A percentile compares a stretch with the other conserved stretches of the same genome.
Evolutionary conservation across 2,797 vertebrate species (phyloP).

Genomic region (Coregonus suidteri): DNA sequence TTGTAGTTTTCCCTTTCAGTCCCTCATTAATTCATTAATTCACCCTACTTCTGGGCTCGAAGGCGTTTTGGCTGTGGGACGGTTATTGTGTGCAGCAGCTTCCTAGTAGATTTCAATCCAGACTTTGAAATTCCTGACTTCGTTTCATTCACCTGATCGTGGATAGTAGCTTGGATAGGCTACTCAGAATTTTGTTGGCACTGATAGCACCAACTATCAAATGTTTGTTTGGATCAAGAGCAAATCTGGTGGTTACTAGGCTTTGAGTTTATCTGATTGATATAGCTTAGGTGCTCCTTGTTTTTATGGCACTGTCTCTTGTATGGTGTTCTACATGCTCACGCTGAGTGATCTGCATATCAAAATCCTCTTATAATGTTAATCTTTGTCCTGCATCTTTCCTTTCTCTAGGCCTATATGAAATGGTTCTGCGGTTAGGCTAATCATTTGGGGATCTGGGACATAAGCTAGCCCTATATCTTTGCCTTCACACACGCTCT

Average conservation of each 20-base stretch:
- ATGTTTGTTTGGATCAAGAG: neutral
- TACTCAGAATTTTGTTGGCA: neutral
- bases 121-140: neutral
- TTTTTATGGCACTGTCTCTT: neutral
- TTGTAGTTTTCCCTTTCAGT: neutral
- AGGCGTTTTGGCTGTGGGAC: neutral
- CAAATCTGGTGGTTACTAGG: neutral
- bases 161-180: neutral
- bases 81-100: neutral
- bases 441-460: neutral
- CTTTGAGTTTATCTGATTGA: neutral
- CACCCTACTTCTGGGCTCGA: neutral
- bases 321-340: neutral
- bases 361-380: neutral
- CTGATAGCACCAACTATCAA: neutral
- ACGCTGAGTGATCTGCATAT: neutral
- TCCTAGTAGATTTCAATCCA: neutral
- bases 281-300: neutral
- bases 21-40: neutral
- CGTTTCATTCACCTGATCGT: neutral
- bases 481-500: neutral
- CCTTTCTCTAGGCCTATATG: neutral
- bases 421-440: neutral
- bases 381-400: neutral
- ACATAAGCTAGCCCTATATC: neutral